Base-by-base conservation (phyloP, 2,113 vertebrate species). In the Calonectris borealis region DNA sequence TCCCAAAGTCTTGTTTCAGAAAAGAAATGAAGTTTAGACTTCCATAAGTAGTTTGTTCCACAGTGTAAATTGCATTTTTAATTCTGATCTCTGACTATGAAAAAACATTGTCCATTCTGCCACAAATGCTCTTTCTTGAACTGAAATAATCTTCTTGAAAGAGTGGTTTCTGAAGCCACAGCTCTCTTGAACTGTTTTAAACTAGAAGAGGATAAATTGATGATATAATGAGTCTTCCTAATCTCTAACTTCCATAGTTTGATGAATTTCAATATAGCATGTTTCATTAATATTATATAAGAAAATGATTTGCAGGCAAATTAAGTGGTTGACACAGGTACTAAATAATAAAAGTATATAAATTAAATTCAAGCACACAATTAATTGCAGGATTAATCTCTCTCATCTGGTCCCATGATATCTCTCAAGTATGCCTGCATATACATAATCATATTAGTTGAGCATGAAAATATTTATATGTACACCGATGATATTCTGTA, bases 341-440 rank as follows among this genome's bases (percentile, higher is more conserved):
- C 87, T 94, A 96, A 97, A 97, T 97, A 94, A 96, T 96, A 93
- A 94, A 97, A 95, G 73, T 86, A n/a, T 89, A 90, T 94, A 95
- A 96, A 96, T 97, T 89, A 95, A 92, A 85, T 85, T 79, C 81
- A 95, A 93, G 55, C 71, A 85, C 51, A 80, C 66, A 69, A 80
- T 95, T 94, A 95, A 88, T 96, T 94, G 91, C 62, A 96, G 89
- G 52, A 93, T 68, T 42, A 76, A 91, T 57, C 6, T 83, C 40
- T 83, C 77, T 94, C 65, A 51, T 96, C 38, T 93, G 34, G 38
- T 86, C 78, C 62, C 54, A 32, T 83, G 73, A 54, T 91, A 36
- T 57, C 65, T 90, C 55, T 95, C 77, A 60, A 84, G 38, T 55
- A 70, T 72, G 51, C 31, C 3, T 87, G 75, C 29, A 46, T 86